Conservation (phyloP, 1,140 invertebrate genomes). For the Ceratoteleas bidentatus region DNA sequence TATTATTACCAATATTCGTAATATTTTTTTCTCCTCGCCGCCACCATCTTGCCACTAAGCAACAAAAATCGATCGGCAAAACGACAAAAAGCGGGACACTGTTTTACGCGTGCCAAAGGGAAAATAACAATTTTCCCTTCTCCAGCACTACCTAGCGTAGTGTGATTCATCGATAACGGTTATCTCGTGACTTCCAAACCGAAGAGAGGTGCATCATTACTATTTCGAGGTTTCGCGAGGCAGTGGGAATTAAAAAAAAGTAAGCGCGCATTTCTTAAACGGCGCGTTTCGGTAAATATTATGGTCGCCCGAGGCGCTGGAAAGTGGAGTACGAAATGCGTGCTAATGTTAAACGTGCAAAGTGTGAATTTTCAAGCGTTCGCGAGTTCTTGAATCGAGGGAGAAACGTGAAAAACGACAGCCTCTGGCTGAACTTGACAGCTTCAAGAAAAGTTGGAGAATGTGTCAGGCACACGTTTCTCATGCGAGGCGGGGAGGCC, state of each 20-base stretch:
- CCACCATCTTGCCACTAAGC: slow-evolving; percentile 34
- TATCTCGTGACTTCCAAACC: too few species aligned
- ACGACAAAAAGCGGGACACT: not conserved
- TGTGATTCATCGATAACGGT: too few species aligned
- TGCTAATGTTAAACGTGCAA: slow-evolving; percentile 62
- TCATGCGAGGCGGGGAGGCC: slow-evolving; percentile 45
- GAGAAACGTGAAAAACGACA: slow-evolving; percentile 70
- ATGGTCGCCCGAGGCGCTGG: slow-evolving; percentile 36
- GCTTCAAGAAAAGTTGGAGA: slow-evolving; percentile 76
- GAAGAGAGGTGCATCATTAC: too few species aligned
- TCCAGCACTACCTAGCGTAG: too few species aligned
- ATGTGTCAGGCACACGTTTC: slow-evolving; percentile 69
- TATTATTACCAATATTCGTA: slow-evolving; percentile 64
- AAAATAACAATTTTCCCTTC: not conserved
- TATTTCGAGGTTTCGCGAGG: too few species aligned
- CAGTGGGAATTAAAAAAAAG: too few species aligned
- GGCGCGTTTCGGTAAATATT: slow-evolving; percentile 51
- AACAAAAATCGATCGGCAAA: slow-evolving; percentile 33
- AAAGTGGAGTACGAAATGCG: slow-evolving; percentile 58
- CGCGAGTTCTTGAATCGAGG: slow-evolving; percentile 60
- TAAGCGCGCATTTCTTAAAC: slow-evolving; percentile 8
- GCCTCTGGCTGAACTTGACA: slow-evolving; percentile 75
- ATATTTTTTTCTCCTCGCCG: slow-evolving; percentile 58
- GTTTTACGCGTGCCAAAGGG: not conserved
- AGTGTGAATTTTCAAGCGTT: slow-evolving; percentile 64